Percentiles rank a stretch among this genome's conserved stretches.
Conservation (phyloP, 2,113 vertebrate species). For the Corythornis madagascariensis region DNA sequence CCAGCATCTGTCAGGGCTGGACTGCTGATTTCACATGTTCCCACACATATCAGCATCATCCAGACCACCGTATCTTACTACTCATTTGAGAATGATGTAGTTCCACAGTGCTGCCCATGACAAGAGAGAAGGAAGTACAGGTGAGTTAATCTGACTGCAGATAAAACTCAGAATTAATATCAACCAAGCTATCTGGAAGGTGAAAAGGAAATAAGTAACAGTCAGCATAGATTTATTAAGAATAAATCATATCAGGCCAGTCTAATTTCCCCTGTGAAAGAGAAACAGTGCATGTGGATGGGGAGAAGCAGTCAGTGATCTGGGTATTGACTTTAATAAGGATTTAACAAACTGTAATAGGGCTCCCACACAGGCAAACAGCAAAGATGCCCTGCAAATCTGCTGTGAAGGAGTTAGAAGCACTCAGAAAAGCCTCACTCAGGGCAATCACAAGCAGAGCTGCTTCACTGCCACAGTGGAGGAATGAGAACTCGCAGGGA, state of each 20-base stretch:
- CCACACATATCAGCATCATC: background rate
- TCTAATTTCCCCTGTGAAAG: constrained; percentile 8
- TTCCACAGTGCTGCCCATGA: background rate
- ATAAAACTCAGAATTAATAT: background rate
- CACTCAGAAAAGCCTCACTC: background rate
- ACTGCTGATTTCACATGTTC: background rate
- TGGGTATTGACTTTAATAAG: background rate
- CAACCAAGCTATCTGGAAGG: background rate
- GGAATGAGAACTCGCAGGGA: background rate
- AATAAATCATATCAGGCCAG: constrained; percentile 11
- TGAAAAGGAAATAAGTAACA: constrained; percentile 1
- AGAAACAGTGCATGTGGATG: background rate
- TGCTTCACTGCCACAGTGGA: background rate
- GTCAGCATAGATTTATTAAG: background rate
- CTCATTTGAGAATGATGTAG: background rate
- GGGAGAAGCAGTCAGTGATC: background rate
- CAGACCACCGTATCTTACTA: background rate
- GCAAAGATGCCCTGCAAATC: background rate
- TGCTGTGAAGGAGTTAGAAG: background rate
- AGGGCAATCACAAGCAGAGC: background rate
- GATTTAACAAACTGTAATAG: background rate
- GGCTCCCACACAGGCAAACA: background rate
- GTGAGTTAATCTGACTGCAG: background rate
- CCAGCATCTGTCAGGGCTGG: background rate
- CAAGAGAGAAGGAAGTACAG: background rate